Percentiles rank a stretch among this genome's conserved stretches.
These are phyloP conservation scores for Pangasius macronema DNA, from an alignment of 2,797 vertebrate species.

Conservation along the genomic window DNA sequence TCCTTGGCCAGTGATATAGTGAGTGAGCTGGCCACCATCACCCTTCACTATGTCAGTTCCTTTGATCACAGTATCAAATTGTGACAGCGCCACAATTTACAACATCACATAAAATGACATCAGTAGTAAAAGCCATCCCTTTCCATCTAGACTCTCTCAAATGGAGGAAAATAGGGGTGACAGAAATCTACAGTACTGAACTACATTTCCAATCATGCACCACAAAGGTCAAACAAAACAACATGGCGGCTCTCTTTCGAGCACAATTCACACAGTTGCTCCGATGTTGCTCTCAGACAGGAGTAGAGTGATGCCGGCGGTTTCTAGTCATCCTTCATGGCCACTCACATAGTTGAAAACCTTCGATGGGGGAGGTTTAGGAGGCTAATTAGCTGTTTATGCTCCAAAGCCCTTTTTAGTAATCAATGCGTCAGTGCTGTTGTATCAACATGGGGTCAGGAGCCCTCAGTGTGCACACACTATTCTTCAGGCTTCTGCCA, in stretches of 20 bases:
- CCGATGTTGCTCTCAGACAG: constrained; percentile 33
- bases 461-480: constrained; percentile 61
- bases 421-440: constrained; percentile 61
- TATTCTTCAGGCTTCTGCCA: constrained; percentile 64
- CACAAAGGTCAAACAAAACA: constrained; percentile 57
- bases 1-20: constrained; percentile 63
- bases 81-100: constrained; percentile 68
- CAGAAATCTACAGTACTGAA: constrained; percentile 54
- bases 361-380: constrained; percentile 37
- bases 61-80: constrained; percentile 75
- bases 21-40: constrained; percentile 60
- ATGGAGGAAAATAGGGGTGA: constrained; percentile 47
- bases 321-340: constrained; percentile 70
- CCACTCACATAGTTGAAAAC: constrained; percentile 62
- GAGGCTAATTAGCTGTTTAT: constrained; percentile 62
- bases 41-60: constrained; percentile 68
- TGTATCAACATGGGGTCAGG: constrained; percentile 73
- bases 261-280: constrained; percentile 34
- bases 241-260: constrained; percentile 39
- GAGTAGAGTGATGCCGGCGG: constrained; percentile 62
- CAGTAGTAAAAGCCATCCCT: constrained; percentile 65
- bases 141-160: constrained; percentile 52
- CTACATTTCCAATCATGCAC: constrained; percentile 58
- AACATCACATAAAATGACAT: constrained; percentile 71
- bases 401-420: constrained; percentile 55